phyloP scores from a whole-genome alignment of 2,797 vertebrate genomes.

The Garrulus glandarius region DNA sequence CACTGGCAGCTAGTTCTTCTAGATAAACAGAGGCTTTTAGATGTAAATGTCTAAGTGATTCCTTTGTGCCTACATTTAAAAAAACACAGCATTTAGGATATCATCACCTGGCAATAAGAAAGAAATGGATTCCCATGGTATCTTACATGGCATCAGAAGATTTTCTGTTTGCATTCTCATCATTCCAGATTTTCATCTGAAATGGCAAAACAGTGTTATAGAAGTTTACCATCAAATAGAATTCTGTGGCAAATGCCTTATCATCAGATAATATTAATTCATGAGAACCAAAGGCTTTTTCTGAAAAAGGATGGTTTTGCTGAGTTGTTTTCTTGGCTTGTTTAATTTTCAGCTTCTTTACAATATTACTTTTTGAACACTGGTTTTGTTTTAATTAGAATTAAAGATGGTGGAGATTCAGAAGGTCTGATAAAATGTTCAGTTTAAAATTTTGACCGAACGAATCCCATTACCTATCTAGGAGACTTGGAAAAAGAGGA shows the following conservation, averaged over 20 bases:
- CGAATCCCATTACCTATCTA: background rate
- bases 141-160: background rate
- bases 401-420: background rate
- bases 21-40: background rate
- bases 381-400: background rate
- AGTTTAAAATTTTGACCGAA: background rate
- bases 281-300: background rate
- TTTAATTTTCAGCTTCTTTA: background rate
- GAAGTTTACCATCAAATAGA: background rate
- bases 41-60: background rate
- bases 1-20: background rate
- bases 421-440: background rate
- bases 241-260: background rate
- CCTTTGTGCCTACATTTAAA: background rate
- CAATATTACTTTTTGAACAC: background rate
- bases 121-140: background rate
- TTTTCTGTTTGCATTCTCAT: background rate
- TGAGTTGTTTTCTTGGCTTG: background rate
- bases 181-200: background rate
- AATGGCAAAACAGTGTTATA: background rate
- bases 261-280: background rate
- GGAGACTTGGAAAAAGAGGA: background rate
- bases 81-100: background rate
- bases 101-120: background rate
- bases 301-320: background rate